Evolutionary conservation across 1,140 invertebrate genomes (phyloP).

Genomic region (Cherax quadricarinatus): DNA sequence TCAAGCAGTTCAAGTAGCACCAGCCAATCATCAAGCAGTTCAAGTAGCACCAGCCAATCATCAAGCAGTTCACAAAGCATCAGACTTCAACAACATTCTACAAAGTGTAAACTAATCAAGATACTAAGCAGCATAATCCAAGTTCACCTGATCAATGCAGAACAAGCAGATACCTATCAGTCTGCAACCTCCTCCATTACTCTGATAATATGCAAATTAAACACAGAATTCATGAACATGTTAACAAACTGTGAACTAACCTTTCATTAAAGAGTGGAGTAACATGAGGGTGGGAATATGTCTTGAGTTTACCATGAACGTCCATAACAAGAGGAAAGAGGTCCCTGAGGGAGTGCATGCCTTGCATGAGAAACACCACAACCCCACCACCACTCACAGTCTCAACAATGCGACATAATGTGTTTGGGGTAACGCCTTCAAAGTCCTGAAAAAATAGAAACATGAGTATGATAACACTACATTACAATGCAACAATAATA

Average conservation of each 20-base stretch:
- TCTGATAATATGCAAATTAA: too few species aligned
- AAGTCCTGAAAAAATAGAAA: constrained; percentile 87
- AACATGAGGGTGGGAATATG: constrained; percentile 95
- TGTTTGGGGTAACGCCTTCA: constrained; percentile 98
- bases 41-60: too few species aligned
- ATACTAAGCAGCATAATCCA: too few species aligned
- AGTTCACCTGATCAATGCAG: too few species aligned
- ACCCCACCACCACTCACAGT: constrained; percentile 98
- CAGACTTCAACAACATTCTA: too few species aligned
- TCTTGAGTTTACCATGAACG: constrained; percentile 95
- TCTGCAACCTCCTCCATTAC: too few species aligned
- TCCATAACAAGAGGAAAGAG: constrained; percentile 98
- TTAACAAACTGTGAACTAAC: constrained; percentile 74
- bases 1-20: too few species aligned
- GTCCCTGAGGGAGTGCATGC: constrained; percentile 93
- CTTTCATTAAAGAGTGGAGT: constrained; percentile 97
- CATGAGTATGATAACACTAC: constrained; percentile 7
- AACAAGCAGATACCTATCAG: too few species aligned
- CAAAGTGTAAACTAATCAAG: too few species aligned
- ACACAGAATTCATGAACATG: not conserved
- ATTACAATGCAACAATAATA: too few species aligned
- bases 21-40: too few species aligned
- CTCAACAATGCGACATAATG: constrained; percentile 97
- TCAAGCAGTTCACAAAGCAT: too few species aligned
- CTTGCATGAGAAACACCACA: constrained; percentile 87